A percentile compares a stretch with the other conserved stretches of the same genome.
Evolutionary conservation across 35 echinoderm and acorn worm genomes (phyloP).

Genomic region (Ophiothrix spiculata): DNA sequence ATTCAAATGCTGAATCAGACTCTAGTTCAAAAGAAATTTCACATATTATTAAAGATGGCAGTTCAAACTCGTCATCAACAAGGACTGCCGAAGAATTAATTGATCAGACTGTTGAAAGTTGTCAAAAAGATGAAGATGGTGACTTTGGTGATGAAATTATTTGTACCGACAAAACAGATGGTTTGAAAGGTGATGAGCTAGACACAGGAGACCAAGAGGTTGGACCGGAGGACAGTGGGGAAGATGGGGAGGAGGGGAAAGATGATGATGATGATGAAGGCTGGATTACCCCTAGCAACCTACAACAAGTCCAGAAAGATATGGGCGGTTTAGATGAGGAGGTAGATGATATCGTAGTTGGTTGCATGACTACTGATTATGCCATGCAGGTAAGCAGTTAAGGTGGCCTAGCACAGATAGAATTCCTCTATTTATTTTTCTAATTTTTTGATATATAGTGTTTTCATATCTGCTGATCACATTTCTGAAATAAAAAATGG

Average conservation of each 20-base stretch:
- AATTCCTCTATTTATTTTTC: too few relatives aligned
- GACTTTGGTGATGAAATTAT: neutral
- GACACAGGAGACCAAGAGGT: neutral
- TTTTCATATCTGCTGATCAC: too few relatives aligned
- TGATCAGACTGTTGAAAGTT: too few relatives aligned
- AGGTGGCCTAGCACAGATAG: too few relatives aligned
- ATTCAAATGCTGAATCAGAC: neutral
- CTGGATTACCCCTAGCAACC: neutral
- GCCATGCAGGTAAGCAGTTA: constrained; percentile 2
- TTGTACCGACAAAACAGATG: neutral
- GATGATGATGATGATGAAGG: constrained; percentile 1
- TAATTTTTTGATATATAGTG: too few relatives aligned
- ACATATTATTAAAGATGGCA: too few relatives aligned
- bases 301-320: neutral
- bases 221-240: neutral
- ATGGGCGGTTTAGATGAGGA: neutral
- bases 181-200: neutral
- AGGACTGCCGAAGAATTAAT: neutral
- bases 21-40: neutral
- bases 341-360: neutral
- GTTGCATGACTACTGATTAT: neutral
- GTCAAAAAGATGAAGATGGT: neutral
- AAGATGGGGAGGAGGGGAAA: neutral
- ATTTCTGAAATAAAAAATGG: too few relatives aligned
- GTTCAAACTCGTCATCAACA: neutral